Percentiles rank a stretch among this genome's conserved stretches.
Conservation (phyloP, 2,797 vertebrate species). For the Sebastolobus altivelis region DNA sequence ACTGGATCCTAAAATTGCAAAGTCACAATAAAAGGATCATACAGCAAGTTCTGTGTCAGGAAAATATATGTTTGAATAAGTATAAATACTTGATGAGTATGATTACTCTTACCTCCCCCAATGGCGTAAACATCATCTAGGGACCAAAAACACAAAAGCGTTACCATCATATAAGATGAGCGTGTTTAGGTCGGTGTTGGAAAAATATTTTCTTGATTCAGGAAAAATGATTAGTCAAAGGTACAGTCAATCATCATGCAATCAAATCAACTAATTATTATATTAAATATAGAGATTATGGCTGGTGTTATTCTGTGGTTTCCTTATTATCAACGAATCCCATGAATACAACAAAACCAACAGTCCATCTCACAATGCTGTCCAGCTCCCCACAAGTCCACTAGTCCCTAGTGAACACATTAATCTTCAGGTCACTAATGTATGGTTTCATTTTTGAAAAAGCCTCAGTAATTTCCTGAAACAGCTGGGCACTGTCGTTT, state of each 20-base stretch:
- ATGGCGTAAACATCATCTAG: constrained; percentile 83
- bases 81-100: rapidly evolving
- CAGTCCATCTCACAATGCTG: neutral
- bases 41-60: neutral
- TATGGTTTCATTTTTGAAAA: neutral
- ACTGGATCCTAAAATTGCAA: constrained; percentile 62
- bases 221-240: neutral
- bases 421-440: neutral
- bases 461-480: neutral
- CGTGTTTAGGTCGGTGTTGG: neutral
- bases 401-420: neutral
- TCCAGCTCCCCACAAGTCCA: too few species aligned
- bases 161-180: neutral
- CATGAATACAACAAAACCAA: constrained; percentile 6
- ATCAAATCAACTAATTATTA: neutral
- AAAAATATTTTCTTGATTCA: neutral
- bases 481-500: neutral
- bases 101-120: constrained; percentile 71
- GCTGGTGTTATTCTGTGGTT: neutral
- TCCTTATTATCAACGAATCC: constrained; percentile 12
- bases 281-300: neutral
- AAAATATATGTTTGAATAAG: neutral
- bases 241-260: constrained; percentile 2
- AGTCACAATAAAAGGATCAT: neutral
- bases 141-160: constrained; percentile 31